phyloP scores from a whole-genome alignment of 1,140 invertebrate species.

The Brachionus plicatilis region DNA sequence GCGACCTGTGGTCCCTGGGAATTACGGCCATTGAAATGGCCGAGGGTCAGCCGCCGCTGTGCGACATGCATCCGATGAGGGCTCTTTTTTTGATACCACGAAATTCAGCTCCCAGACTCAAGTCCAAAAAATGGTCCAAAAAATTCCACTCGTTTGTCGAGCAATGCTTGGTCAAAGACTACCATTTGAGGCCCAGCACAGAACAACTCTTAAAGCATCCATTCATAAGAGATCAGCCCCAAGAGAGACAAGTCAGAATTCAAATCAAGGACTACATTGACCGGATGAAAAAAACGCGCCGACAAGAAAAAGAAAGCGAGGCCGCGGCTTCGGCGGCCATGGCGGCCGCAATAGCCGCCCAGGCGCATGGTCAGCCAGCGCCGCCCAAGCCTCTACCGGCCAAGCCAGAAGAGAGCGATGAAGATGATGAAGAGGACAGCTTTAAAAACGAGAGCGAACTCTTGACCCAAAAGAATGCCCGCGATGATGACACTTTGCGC shows the following conservation, averaged over 20 bases:
- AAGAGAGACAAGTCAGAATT: constrained; percentile 91
- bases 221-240: constrained; percentile 95
- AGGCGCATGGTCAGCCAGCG: neutral
- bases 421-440: constrained; percentile 10
- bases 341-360: neutral
- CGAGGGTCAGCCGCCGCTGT: constrained; percentile 87
- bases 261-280: constrained; percentile 99
- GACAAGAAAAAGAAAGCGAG: constrained; percentile 33
- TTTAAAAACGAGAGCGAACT: constrained; percentile 4
- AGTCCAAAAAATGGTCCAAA: constrained; percentile 67
- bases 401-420: neutral
- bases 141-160: constrained; percentile 68
- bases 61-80: constrained; percentile 98
- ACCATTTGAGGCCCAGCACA: constrained; percentile 93
- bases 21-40: constrained; percentile 99
- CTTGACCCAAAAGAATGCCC: constrained; percentile 68
- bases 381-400: neutral
- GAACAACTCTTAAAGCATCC: constrained; percentile 93
- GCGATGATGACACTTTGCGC: constrained; percentile 58
- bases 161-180: constrained; percentile 88
- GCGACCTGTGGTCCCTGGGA: constrained; percentile 94
- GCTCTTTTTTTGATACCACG: constrained; percentile 95
- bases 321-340: constrained; percentile 13
- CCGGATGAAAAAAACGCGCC: constrained; percentile 59
- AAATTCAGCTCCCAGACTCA: constrained; percentile 89